Evolutionary conservation across 2,113 vertebrate genomes (phyloP), one percentile per base, ranked within the genome.

Genomic region (Atractosteus spatula): DNA sequence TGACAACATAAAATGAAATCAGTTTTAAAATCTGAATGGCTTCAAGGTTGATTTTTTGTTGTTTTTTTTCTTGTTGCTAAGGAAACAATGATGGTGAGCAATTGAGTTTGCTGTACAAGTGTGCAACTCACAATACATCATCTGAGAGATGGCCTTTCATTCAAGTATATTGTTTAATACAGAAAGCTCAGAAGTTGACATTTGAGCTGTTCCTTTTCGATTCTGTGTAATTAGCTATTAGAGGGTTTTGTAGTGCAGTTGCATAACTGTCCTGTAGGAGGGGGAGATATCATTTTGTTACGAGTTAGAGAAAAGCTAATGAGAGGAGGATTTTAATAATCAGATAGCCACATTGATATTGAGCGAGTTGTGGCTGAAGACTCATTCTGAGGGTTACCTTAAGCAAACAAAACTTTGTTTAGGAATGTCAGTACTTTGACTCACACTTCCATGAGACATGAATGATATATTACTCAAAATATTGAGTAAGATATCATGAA

Each of bases 1-100:
- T 68, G 51, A 68, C 66, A 68, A 55, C 66, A 41, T 68, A 8
- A 68, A 68, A 68, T 68, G 45, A 68, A 68, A 68, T 68, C 66
- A 47, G 44, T 55, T 54, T 41, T 68, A n/a, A 54, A 54, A 8
- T 55, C 8, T 41, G 66, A 55, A 68, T 8, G 17, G 66, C 4
- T 55, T 16, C 54, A 54, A 68, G 66, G 55, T 55, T 55, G 51
- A 55, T 13, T 16, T 11, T 29, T 29, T 29, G 42, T 4, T 45
- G 8, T n/a, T 67, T 68, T 55, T 55, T 17, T 68, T 55, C 17
- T 8, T 0, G 66, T 55, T 41, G 66, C 66, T 54, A 68, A 11
- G 7, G 66, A 41, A 55, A 68, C 17, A 45, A 44, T 17, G 66
- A 55, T 29, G n/a, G 16, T 55, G 51, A 47, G 51, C 55, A 17